These are phyloP conservation scores for Steinernema hermaphroditum DNA, from an alignment of 2,888 invertebrate species.

Conservation along the genomic window DNA sequence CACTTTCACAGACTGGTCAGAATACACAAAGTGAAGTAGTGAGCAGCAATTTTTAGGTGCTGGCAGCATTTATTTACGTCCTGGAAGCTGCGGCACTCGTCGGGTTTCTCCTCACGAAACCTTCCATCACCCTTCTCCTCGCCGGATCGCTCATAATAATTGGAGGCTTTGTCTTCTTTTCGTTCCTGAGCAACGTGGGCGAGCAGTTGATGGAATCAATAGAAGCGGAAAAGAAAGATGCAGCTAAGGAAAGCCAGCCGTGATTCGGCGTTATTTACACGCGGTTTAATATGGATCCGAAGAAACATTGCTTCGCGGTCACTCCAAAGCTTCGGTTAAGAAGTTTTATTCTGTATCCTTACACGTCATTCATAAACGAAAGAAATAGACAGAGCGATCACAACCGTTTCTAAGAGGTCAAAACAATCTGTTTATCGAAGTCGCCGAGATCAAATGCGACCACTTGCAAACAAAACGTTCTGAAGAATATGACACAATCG, in stretches of 20 bases:
- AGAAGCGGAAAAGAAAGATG: constrained; percentile 26
- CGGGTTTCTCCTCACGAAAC: constrained; percentile 53
- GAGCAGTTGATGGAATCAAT: constrained; percentile 42
- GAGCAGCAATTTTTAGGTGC: constrained; percentile 39
- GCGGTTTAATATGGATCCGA: too few relatives aligned
- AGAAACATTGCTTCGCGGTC: too few relatives aligned
- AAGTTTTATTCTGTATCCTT: constrained; percentile 5
- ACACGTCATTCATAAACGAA: constrained; percentile 5
- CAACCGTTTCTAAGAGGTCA: constrained; percentile 5
- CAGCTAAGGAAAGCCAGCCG: too few relatives aligned
- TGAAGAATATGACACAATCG: constrained; percentile 16
- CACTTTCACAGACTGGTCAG: constrained; percentile 58
- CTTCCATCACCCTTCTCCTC: constrained; percentile 46
- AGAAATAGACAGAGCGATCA: neutral
- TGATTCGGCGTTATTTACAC: too few relatives aligned
- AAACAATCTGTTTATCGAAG: neutral
- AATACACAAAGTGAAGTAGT: neutral
- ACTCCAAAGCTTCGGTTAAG: too few relatives aligned
- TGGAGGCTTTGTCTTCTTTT: constrained; percentile 48
- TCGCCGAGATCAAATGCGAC: constrained; percentile 28
- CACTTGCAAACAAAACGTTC: neutral
- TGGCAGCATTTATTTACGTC: constrained; percentile 54
- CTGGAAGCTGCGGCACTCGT: constrained; percentile 49
- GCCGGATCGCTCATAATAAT: constrained; percentile 40
- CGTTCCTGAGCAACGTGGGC: constrained; percentile 42